Base-by-base conservation (phyloP, 2,888 invertebrate species). In the Drosophila barbarae region DNA sequence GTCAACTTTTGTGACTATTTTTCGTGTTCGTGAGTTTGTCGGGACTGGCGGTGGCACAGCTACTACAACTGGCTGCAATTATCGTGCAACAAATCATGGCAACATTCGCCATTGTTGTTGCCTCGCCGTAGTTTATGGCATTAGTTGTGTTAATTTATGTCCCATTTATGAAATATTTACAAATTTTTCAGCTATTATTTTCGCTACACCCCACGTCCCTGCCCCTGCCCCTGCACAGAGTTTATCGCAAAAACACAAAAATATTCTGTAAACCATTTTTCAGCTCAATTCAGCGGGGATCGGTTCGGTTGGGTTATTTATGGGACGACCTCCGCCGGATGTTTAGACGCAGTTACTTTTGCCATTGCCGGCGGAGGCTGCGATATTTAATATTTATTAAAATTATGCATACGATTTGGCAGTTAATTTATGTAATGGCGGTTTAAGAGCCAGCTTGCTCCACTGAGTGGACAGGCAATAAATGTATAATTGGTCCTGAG, bases 131-230 rank as follows among this genome's bases (percentile, higher is more conserved):
- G 72, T 72, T 56, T 71, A 65, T 66, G 85, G 77, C 75, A 82
- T 81, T 81, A 84, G 80, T 75, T 85, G 81, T 83, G 83, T 81
- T 81, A 81, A 81, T 81, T 81, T 81, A 85, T 81, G 85, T 83
- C 73, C 77, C 85, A 84, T 84, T 82, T 81, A 73, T 81, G 75
- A 81, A 81, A 81, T 81, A 81, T 85, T 85, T 83, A 77, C 83
- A 81, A 83, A 85, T 85, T 83, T 80, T 72, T 80, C 75, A 75
- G 67, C 76, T 71, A 79, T 81, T 84, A 76, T 84, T 75, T 32
- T 30, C 58, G 63, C 38, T 41, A 47, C 10, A 66, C 52, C 53
- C 80, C 70, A 69, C 70, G 69, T 69, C 53, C 35, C 8, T 42
- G 34, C 34, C 28, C 26, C 4, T 18, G 4, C 26, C 6, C 2